phyloP scores from a whole-genome alignment of 2,888 invertebrate genomes.

The Amiota communis region DNA sequence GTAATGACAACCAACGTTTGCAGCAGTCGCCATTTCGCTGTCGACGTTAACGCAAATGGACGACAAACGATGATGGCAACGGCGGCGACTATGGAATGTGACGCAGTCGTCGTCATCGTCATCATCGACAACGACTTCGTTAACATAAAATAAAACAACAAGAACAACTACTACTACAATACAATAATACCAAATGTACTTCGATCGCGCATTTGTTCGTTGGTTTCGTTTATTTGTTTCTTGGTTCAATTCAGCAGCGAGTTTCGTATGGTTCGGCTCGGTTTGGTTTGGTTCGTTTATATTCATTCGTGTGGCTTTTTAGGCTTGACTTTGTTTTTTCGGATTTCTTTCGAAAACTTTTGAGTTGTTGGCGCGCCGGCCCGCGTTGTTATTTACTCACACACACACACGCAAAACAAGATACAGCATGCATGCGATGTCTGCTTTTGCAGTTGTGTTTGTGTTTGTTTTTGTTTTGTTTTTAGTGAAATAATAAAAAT shows the following conservation, averaged over 20 bases:
- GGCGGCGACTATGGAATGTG: slow-evolving; percentile 38
- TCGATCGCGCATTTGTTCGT: background rate
- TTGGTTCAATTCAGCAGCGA: background rate
- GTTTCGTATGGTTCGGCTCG: too few relatives aligned
- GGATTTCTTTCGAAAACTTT: background rate
- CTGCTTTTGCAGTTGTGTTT: too few relatives aligned
- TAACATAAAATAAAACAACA: slow-evolving; percentile 16
- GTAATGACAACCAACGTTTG: background rate
- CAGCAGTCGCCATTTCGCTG: background rate
- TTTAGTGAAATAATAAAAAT: background rate
- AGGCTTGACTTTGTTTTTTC: background rate
- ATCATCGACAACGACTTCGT: slow-evolving; percentile 38
- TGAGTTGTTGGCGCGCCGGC: slow-evolving; percentile 16
- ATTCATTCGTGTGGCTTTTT: background rate
- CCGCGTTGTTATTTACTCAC: background rate
- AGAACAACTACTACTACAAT: background rate
- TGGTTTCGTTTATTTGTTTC: background rate
- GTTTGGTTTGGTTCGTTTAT: background rate
- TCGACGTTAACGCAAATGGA: background rate
- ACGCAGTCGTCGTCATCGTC: slow-evolving; percentile 36
- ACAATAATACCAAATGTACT: background rate
- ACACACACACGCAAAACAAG: background rate
- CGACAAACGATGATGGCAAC: background rate
- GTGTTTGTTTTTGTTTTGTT: background rate
- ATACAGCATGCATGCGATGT: background rate